Evolutionary conservation across 2,888 invertebrate species (phyloP), one percentile per base, ranked within the genome.

Genomic region (Eretmocerus hayati): DNA sequence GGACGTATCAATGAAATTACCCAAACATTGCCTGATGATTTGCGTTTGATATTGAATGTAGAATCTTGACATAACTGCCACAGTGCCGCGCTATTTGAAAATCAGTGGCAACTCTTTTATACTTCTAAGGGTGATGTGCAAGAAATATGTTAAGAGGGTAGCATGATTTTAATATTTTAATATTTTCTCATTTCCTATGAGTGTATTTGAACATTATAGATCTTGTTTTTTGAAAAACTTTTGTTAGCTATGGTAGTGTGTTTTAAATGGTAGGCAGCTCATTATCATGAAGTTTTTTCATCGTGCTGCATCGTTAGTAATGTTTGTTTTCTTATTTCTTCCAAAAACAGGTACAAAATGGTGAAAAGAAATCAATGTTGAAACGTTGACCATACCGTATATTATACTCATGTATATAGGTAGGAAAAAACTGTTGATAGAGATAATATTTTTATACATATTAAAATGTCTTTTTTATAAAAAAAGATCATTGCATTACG

Each of bases 11-110:
- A 87, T 54, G 86, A 86, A 64, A 84, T 93, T 54, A 86, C 90
- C 58, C 80, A 82, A 65, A 83, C 87, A 48, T 75, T 93, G 62
- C 90, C 92, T 4, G 90, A 90, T 53, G 93, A 93, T 75, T 78
- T 93, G 71, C 87, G 87, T 74, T 81, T 82, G 55, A 88, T 91
- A 62, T 73, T 91, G 55, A 80, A 80, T 68, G 76, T 77, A 38
- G 71, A 75, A 50, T 77, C 76, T 75, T 80, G 60, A 60, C 60
- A 56, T 32, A 56, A 52, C 52, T 48, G 52, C 39, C 56, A 41
- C 20, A 52, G 41, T 52, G 49, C 45, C 40, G 45, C 36, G 3
- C 16, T 43, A 19, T 47, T 35, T 16, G 33, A 32, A 15, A 45
- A 48, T 36, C 45, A 50, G 36, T 48, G 46, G 40, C 46, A 46